phyloP scores from a whole-genome alignment of 2,888 invertebrate genomes.

The Carpatolechia fugitivella region DNA sequence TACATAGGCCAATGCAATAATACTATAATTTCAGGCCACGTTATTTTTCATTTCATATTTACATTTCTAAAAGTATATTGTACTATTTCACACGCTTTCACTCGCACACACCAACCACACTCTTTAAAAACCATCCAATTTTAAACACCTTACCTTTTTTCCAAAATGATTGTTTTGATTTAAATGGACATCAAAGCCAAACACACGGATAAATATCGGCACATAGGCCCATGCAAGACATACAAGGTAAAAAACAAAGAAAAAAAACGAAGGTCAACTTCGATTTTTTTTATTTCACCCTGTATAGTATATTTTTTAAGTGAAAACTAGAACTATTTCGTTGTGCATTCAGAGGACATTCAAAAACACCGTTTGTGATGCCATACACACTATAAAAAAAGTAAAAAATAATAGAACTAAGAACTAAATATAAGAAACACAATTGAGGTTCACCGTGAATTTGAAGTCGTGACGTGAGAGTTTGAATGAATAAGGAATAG shows the following conservation, averaged over 20 bases:
- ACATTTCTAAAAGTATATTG: too few relatives aligned
- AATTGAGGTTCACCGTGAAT: background rate
- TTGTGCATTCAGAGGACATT: slow-evolving; percentile 33
- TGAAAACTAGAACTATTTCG: slow-evolving; percentile 20
- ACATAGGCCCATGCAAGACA: slow-evolving; percentile 20
- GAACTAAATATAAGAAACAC: background rate
- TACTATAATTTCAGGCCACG: too few relatives aligned
- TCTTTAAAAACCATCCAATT: background rate
- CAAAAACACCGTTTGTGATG: slow-evolving; percentile 25
- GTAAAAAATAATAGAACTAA: slow-evolving; percentile 19
- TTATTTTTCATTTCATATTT: too few relatives aligned
- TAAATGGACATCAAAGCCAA: background rate
- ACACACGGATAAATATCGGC: slow-evolving; percentile 5
- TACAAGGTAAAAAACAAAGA: background rate
- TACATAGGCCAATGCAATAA: too few relatives aligned
- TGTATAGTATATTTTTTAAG: slow-evolving; percentile 5
- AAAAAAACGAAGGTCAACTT: background rate
- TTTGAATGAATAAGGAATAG: too few relatives aligned
- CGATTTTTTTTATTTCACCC: background rate
- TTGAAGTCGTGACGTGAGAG: too few relatives aligned
- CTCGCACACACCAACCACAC: background rate
- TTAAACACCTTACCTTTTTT: background rate
- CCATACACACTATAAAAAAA: slow-evolving; percentile 28
- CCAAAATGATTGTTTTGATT: background rate
- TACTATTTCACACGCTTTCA: too few relatives aligned